Evolutionary conservation across 2,888 invertebrate species (phyloP).

Genomic region (Eledone cirrhosa): DNA sequence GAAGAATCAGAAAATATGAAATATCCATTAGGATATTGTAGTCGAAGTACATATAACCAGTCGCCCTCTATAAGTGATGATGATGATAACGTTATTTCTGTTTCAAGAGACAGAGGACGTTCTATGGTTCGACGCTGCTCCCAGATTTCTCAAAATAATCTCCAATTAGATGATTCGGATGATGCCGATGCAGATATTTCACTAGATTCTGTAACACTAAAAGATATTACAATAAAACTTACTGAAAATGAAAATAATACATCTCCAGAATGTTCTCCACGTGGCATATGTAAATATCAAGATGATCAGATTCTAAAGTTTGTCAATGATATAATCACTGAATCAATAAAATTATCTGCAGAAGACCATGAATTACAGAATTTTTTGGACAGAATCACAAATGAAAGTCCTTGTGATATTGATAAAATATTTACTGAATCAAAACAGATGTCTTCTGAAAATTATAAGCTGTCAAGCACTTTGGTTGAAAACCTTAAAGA

Average conservation of each 20-base stretch:
- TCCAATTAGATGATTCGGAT: too few relatives aligned
- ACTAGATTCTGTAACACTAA: background rate
- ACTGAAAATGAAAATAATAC: background rate
- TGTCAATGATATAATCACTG: constrained; percentile 8
- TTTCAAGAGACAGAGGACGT: background rate
- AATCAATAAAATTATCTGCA: background rate
- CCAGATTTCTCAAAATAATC: background rate
- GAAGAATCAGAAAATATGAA: too few relatives aligned
- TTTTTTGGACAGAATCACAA: too few relatives aligned
- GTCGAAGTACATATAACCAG: too few relatives aligned
- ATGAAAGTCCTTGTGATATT: too few relatives aligned
- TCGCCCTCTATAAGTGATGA: constrained; percentile 14
- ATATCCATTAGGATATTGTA: too few relatives aligned
- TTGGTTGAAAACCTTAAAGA: too few relatives aligned
- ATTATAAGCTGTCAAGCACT: too few relatives aligned
- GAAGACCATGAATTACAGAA: too few relatives aligned
- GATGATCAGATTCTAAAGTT: constrained; percentile 4
- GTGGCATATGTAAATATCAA: background rate
- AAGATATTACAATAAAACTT: background rate
- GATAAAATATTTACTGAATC: too few relatives aligned
- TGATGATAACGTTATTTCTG: background rate
- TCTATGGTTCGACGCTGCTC: constrained; percentile 7
- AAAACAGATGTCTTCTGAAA: too few relatives aligned
- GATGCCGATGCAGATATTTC: background rate
- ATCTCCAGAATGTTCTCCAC: background rate